A percentile compares a stretch with the other conserved stretches of the same genome.
Evolutionary conservation across 2,797 vertebrate species (phyloP).

Genomic region (Dendrocincla tyrannina): DNA sequence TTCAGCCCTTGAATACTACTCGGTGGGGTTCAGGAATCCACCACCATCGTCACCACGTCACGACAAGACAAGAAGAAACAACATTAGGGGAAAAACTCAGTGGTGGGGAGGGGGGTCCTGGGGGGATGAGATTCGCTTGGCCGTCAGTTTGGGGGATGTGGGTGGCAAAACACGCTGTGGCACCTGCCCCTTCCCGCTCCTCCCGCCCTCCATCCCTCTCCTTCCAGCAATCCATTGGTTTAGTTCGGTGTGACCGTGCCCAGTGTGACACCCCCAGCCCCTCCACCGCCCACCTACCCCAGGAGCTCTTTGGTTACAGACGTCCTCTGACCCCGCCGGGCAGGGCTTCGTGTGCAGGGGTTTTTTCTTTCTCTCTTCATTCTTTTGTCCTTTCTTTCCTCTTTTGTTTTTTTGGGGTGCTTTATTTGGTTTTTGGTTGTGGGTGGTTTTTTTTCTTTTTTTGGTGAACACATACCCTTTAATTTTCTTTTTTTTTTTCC

Average conservation of each 20-base stretch:
- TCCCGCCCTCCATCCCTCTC: constrained; percentile 46
- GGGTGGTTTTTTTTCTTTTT: neutral
- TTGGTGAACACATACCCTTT: constrained; percentile 69
- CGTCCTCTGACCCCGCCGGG: neutral
- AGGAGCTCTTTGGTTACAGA: constrained; percentile 19
- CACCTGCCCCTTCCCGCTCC: neutral
- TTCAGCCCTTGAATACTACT: constrained; percentile 65
- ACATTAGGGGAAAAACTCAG: neutral
- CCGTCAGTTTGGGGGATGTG: constrained; percentile 38
- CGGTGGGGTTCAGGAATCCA: constrained; percentile 45
- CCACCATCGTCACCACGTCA: constrained; percentile 65
- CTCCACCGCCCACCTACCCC: constrained; percentile 4
- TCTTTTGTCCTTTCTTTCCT: neutral
- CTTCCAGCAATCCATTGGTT: neutral
- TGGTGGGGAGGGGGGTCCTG: neutral
- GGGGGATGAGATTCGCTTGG: constrained; percentile 37
- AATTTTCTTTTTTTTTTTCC: constrained; percentile 60
- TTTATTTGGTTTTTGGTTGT: neutral
- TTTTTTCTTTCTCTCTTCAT: neutral
- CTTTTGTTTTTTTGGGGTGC: neutral
- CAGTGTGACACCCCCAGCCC: neutral
- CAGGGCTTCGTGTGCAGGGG: neutral
- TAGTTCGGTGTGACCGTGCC: neutral
- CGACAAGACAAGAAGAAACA: constrained; percentile 75
- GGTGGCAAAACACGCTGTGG: constrained; percentile 1